Percentiles rank a stretch among this genome's conserved stretches.
These are phyloP conservation scores for Lithobius niger DNA, from an alignment of 1,140 invertebrate species.

Conservation along the genomic window DNA sequence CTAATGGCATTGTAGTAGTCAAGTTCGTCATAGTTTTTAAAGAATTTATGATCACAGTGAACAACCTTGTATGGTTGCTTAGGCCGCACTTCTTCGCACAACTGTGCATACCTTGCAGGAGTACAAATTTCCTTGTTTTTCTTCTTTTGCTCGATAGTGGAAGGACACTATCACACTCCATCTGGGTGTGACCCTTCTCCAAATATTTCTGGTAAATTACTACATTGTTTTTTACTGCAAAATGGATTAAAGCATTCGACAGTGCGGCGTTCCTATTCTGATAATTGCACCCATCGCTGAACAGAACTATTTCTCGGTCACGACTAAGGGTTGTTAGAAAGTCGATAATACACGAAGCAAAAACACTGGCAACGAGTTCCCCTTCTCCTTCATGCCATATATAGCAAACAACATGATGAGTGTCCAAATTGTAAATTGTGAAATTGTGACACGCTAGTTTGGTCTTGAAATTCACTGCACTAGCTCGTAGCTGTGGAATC, in stretches of 20 bases:
- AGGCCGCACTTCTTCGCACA: too few species aligned
- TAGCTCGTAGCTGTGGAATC: too few species aligned
- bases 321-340: conserved; percentile 18
- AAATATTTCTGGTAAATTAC: conserved; percentile 4
- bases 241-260: background rate
- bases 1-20: too few species aligned
- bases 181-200: conserved; percentile 3
- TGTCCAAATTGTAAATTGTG: conserved; percentile 31
- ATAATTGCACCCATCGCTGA: conserved; percentile 15
- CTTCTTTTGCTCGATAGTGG: too few species aligned
- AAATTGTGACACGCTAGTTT: conserved; percentile 34
- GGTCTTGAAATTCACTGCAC: conserved; percentile 33
- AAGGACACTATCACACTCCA: background rate
- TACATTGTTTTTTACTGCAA: background rate
- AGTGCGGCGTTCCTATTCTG: background rate
- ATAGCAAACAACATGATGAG: conserved; percentile 25
- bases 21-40: too few species aligned
- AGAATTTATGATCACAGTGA: too few species aligned
- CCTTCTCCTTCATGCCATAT: conserved; percentile 32
- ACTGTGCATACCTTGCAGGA: too few species aligned
- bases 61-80: too few species aligned
- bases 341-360: conserved; percentile 29
- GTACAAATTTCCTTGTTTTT: too few species aligned
- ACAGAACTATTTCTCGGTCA: conserved; percentile 15
- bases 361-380: conserved; percentile 29